Evolutionary conservation across 2,888 invertebrate species (phyloP), one percentile per base, ranked within the genome.

Genomic region (Ecliptopera silaceata): DNA sequence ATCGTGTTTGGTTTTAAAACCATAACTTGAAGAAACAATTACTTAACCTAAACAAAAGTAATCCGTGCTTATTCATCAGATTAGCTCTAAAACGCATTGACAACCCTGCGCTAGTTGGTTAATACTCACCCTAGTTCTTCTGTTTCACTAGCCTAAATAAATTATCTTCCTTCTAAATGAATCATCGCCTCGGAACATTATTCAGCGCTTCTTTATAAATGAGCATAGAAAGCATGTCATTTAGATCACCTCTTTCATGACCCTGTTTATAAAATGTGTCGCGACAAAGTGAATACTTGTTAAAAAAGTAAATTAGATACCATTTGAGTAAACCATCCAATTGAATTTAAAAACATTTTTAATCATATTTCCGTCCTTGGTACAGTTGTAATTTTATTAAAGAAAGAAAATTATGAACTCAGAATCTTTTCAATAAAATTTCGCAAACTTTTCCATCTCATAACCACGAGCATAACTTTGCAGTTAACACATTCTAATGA

Each of bases 111-210:
- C 38, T 44, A 59, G 56, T 39, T 44, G 46, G 57, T 62, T 61
- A 67, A 66, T 65, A 63, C 61, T 63, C 62, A 59, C 59, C 64
- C 65, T 53, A 51, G 61, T 56, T 66, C 61, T 63, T 65, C 69
- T 70, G 71, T 73, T 73, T 72, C 63, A 66, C 68, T 67, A 71
- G 69, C 67, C 65, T 71, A 72, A 75, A 74, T 74, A 72, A 75
- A 72, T 79, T 72, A 74, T 69, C 63, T 61, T 60, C 58, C 64
- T 65, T 68, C 66, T 75, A 72, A 76, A 71, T 72, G 53, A 77
- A 76, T 73, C 68, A 76, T 69, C 61, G 59, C 65, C 57, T 54
- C 68, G 68, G 63, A 71, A 71, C 68, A 67, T 66, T 65, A 53
- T 59, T 67, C 54, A 52, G 32, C 36, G 50, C 34, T 48, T 42